Base-by-base conservation (phyloP, 2,113 vertebrate genomes). In the Cygnus atratus region DNA sequence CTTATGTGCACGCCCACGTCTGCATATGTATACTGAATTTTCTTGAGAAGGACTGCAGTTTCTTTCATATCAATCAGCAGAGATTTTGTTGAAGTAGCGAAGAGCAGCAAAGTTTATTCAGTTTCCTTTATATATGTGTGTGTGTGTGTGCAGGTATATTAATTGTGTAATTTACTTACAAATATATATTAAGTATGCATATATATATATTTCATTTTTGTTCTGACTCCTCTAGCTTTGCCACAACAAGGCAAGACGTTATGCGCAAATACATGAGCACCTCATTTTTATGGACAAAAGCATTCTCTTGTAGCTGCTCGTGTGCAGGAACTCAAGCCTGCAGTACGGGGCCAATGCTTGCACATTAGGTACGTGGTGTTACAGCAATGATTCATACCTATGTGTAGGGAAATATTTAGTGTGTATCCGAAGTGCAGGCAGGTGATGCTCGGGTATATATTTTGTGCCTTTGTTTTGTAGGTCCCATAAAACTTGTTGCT, bases 1-100 rank as follows among this genome's bases (percentile, higher is more conserved):
- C 57, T 13, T 52, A 7, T 52, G 50, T 25, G 50, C 5, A 2
- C 48, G 16, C 31, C 11, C 46, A 9, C 2, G 2, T 3, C 2
- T 3, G 4, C 1, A 1, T 5, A 11, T 5, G 8, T 3, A 9
- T 3, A 2, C 31, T 15, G 33, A 9, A 9, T 37, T 57, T 22
- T 9, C 66, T 37, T 9, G 21, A 10, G 54, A 10, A 9, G 67
- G 41, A 13, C 67, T 79, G 75, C 37, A 44, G n/a, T 11, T n/a
- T 58, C 41, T 28, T 46, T 43, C 0, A 0, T 3, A 1, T 10
- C 39, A 22, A 43, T 29, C 28, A 7, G 72, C n/a, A 8, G 0
- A 25, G 67, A 9, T 71, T 75, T 48, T 54, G 29, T 14, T 70
- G 37, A 75, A 26, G 57, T 4, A 10, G 35, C 39, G 25, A 24